A percentile compares a stretch with the other conserved stretches of the same genome.
phyloP scores from a whole-genome alignment of 1,140 invertebrate genomes.

The Sesamia nonagrioides region DNA sequence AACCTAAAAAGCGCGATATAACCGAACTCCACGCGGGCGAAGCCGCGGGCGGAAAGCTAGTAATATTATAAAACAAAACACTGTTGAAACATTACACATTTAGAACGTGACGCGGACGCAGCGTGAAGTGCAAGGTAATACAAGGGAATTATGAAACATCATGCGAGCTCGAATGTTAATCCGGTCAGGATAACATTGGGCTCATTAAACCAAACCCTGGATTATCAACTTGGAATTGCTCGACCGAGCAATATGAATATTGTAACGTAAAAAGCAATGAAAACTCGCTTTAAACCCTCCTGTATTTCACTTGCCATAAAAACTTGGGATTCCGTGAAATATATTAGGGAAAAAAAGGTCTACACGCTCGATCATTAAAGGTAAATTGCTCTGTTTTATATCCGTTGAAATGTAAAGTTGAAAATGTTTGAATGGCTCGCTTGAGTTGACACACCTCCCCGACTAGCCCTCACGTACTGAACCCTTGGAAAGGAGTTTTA shows the following conservation, averaged over 20 bases:
- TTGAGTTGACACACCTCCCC: constrained; percentile 55
- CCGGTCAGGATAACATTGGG: constrained; percentile 68
- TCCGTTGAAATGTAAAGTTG: constrained; percentile 70
- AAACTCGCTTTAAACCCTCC: constrained; percentile 73
- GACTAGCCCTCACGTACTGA: constrained; percentile 25
- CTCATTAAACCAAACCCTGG: constrained; percentile 77
- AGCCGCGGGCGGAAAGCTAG: no score
- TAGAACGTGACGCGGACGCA: constrained; percentile 37
- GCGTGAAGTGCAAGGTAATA: constrained; percentile 55
- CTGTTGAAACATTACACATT: constrained; percentile 30
- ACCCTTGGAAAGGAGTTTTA: constrained; percentile 24
- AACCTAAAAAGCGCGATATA: no score
- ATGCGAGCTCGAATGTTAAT: constrained; percentile 67
- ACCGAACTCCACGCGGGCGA: no score
- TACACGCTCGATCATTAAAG: constrained; percentile 74
- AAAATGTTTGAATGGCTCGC: constrained; percentile 65
- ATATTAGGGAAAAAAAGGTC: constrained; percentile 76
- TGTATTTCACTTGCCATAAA: constrained; percentile 79
- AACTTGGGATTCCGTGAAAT: constrained; percentile 78
- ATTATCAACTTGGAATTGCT: constrained; percentile 82
- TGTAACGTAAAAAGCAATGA: constrained; percentile 81
- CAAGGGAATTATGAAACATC: constrained; percentile 62
- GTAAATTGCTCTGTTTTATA: constrained; percentile 79
- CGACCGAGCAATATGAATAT: constrained; percentile 77
- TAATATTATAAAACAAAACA: no score